A percentile compares a stretch with the other conserved stretches of the same genome.
These are phyloP conservation scores for Sciurus carolinensis DNA, from an alignment of 2,797 vertebrate genomes.

Conservation along the genomic window DNA sequence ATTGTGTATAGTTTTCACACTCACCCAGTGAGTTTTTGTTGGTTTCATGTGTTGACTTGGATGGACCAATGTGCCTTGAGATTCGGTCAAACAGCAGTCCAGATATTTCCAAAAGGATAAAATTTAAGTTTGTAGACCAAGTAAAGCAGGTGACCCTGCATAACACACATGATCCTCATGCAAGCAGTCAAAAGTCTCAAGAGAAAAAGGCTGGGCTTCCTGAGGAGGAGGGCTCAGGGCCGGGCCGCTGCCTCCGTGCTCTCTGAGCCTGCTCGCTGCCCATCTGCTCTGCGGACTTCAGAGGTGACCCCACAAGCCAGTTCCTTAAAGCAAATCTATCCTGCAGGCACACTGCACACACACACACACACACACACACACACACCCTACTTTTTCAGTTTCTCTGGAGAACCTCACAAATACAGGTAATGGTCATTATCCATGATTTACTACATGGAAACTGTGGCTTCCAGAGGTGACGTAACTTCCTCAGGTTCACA, in stretches of 20 bases:
- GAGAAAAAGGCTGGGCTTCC: neutral
- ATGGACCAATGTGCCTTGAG: fast-evolving
- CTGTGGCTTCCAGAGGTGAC: neutral
- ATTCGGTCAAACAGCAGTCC: neutral
- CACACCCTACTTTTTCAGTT: neutral
- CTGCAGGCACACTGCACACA: neutral
- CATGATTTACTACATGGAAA: neutral
- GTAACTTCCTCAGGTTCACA: neutral
- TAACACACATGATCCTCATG: neutral
- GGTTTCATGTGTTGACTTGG: neutral
- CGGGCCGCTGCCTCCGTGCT: too few species aligned
- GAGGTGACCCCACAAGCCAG: neutral
- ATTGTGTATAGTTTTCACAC: neutral
- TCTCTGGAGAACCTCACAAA: neutral
- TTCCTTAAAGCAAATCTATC: neutral
- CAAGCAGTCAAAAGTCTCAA: too few species aligned
- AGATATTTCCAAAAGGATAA: neutral
- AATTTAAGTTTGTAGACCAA: neutral
- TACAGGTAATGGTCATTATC: neutral
- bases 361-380: neutral
- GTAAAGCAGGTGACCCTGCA: neutral
- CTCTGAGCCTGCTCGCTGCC: fast-evolving
- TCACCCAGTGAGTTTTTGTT: fast-evolving
- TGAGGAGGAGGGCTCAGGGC: neutral
- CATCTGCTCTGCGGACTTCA: neutral